A percentile compares a stretch with the other conserved stretches of the same genome.
phyloP scores from a whole-genome alignment of 2,888 invertebrate genomes.

The Sceliomorpha sp. region DNA sequence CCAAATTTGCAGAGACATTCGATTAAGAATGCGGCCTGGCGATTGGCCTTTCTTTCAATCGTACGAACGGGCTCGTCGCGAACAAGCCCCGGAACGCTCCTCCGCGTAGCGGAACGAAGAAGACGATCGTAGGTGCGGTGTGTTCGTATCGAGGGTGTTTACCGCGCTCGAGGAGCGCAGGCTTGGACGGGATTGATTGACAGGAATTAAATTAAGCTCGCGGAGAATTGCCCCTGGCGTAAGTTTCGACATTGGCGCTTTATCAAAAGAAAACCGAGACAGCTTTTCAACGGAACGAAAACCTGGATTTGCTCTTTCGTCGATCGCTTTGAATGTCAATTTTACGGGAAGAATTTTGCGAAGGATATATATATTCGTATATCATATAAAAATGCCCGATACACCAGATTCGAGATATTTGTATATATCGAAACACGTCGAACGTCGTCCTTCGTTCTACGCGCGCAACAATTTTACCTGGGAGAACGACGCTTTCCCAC shows the following conservation, averaged over 20 bases:
- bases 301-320: conserved; percentile 9
- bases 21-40: conserved; percentile 45
- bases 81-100: conserved; percentile 39
- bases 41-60: conserved; percentile 15
- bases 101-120: conserved; percentile 39
- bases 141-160: conserved; percentile 67
- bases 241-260: conserved; percentile 17
- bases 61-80: conserved; percentile 42
- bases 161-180: conserved; percentile 62
- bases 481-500: no score
- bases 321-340: conserved; percentile 2
- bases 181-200: conserved; percentile 60
- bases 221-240: conserved; percentile 60
- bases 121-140: conserved; percentile 61
- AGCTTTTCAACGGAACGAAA: conserved; percentile 14
- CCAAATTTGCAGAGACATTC: conserved; percentile 34
- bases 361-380: no score
- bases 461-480: no score
- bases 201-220: conserved; percentile 71
- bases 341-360: no score
- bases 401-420: no score
- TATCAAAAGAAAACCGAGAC: conserved; percentile 36
- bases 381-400: no score
- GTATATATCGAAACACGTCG: no score
- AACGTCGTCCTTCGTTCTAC: no score